Percentiles rank a stretch among this genome's conserved stretches.
These are phyloP conservation scores for Agelastica alni DNA, from an alignment of 2,888 invertebrate genomes.

Conservation along the genomic window DNA sequence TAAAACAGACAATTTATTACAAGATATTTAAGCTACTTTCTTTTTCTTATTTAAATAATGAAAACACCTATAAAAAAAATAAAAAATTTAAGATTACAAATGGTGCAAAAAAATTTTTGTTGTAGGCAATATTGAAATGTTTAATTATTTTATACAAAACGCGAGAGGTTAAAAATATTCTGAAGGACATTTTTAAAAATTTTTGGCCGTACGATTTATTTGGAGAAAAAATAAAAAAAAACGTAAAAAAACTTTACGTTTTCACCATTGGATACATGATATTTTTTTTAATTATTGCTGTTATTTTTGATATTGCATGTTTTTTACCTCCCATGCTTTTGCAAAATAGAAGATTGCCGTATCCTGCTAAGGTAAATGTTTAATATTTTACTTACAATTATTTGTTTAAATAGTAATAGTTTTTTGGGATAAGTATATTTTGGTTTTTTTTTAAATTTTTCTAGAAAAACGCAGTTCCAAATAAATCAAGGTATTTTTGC, in stretches of 20 bases:
- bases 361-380: background rate
- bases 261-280: background rate
- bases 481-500: too few species aligned
- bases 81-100: too few species aligned
- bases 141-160: background rate
- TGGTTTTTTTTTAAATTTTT: too few species aligned
- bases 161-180: background rate
- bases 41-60: too few species aligned
- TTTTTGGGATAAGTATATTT: too few species aligned
- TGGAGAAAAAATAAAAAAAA: background rate
- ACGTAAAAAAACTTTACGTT: background rate
- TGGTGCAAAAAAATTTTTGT: too few species aligned
- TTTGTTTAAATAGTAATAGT: too few species aligned
- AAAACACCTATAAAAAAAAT: too few species aligned
- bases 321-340: background rate
- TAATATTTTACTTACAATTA: too few species aligned
- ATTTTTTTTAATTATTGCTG: background rate
- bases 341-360: background rate
- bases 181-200: background rate
- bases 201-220: background rate
- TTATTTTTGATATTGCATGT: background rate
- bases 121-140: background rate
- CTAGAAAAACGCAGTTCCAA: too few species aligned
- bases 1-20: too few species aligned
- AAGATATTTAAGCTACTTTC: too few species aligned